Conservation (phyloP, 2,888 invertebrate genomes). For the Lamproptera curius region DNA sequence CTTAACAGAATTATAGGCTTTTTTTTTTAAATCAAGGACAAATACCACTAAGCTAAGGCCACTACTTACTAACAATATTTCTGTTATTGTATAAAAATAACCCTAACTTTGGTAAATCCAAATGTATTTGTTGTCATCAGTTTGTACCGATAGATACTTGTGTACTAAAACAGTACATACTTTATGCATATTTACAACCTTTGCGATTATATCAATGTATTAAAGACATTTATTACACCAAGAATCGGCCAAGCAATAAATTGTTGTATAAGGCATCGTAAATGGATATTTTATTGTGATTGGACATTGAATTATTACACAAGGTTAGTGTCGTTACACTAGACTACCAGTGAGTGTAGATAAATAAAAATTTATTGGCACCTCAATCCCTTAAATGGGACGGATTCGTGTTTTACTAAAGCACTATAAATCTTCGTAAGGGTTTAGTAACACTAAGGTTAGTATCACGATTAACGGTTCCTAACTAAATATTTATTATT, state of each 20-base stretch:
- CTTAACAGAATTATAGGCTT: too few species aligned
- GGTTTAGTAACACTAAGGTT: neutral
- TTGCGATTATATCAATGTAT: too few species aligned
- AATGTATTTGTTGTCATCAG: too few species aligned
- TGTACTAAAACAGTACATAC: too few species aligned
- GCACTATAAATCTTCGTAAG: neutral
- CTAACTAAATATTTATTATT: neutral
- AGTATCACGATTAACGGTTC: neutral
- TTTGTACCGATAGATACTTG: too few species aligned
- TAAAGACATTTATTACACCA: too few species aligned
- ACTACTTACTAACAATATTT: too few species aligned
- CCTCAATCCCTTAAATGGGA: constrained; percentile 4
- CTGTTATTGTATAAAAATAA: too few species aligned
- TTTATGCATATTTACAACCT: too few species aligned
- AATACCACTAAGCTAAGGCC: too few species aligned
- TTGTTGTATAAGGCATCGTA: constrained; percentile 16
- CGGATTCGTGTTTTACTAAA: neutral
- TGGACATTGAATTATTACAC: constrained; percentile 16
- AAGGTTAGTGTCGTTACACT: constrained; percentile 6
- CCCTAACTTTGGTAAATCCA: too few species aligned
- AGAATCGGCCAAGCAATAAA: constrained; percentile 19
- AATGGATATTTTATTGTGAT: constrained; percentile 13
- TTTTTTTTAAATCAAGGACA: too few species aligned
- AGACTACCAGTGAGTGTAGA: constrained; percentile 7
- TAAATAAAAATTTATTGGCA: constrained; percentile 2